Evolutionary conservation across 2,113 vertebrate species (phyloP).

Genomic region (Planiliza haematocheilus): DNA sequence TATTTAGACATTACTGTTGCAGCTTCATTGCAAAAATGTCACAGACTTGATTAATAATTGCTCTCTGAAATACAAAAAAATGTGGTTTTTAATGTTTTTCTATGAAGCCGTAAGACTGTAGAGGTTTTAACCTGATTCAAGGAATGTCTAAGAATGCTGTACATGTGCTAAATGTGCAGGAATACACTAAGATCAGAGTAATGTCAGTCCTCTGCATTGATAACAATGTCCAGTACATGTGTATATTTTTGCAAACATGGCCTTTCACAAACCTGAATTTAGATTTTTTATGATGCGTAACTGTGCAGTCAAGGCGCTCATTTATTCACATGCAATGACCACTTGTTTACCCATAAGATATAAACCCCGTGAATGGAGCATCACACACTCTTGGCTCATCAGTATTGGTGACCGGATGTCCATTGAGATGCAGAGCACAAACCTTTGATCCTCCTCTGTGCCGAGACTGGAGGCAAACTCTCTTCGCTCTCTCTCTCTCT

Average conservation of each 20-base stretch:
- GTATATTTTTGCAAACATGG: background rate
- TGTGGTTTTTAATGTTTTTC: no score
- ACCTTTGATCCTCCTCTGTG: conserved; percentile 82
- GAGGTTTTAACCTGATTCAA: no score
- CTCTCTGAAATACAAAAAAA: no score
- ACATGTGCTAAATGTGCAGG: background rate
- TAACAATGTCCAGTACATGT: background rate
- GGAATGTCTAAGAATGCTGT: no score
- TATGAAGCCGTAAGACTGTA: no score
- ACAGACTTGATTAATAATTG: no score
- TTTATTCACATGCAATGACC: conserved; percentile 54
- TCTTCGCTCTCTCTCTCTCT: conserved; percentile 56
- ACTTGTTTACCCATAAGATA: conserved; percentile 71
- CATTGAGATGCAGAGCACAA: conserved; percentile 83
- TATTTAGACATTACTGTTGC: background rate
- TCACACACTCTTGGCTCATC: conserved; percentile 72
- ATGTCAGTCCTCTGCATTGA: background rate
- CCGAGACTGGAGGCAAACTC: conserved; percentile 77
- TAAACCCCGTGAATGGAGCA: conserved; percentile 70
- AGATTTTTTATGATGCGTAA: conserved; percentile 7
- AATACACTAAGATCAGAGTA: background rate
- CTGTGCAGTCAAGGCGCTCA: conserved; percentile 5
- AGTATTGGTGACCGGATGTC: conserved; percentile 79
- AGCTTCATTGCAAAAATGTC: no score
- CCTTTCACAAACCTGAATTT: background rate